phyloP scores from a whole-genome alignment of 2,888 invertebrate genomes.

The Drosophila tripunctata region DNA sequence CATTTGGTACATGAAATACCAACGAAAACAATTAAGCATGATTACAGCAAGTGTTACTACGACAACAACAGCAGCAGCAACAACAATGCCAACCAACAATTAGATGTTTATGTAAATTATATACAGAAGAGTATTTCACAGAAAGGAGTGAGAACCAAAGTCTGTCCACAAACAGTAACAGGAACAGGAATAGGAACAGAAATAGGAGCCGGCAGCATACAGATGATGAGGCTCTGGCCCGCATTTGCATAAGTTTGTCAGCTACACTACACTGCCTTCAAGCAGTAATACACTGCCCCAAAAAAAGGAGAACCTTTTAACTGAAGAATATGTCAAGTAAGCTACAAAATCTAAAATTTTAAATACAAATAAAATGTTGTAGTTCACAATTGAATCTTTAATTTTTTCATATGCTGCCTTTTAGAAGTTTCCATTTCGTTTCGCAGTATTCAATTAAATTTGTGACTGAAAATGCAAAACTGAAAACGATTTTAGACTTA shows the following conservation, averaged over 20 bases:
- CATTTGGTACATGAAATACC: slow-evolving; percentile 67
- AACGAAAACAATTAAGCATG: slow-evolving; percentile 77
- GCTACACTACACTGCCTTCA: slow-evolving; percentile 2
- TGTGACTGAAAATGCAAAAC: no score
- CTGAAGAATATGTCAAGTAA: no score
- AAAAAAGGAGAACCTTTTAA: no score
- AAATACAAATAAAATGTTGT: no score
- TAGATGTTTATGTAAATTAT: slow-evolving; percentile 78
- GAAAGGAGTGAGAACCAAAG: slow-evolving; percentile 38
- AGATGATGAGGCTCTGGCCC: slow-evolving; percentile 43
- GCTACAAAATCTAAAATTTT: no score
- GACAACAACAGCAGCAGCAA: slow-evolving; percentile 4
- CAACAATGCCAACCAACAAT: slow-evolving; percentile 64
- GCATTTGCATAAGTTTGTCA: slow-evolving; percentile 64
- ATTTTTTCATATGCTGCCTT: no score
- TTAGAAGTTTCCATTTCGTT: no score
- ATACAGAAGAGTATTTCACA: slow-evolving; percentile 21
- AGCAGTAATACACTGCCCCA: background rate
- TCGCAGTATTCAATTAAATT: no score
- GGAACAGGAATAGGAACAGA: background rate
- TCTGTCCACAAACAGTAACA: background rate
- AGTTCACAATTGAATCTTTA: no score
- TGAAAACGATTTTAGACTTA: no score
- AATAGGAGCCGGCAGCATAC: slow-evolving; percentile 35
- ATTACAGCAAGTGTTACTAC: slow-evolving; percentile 68